Evolutionary conservation across 2,113 vertebrate species (phyloP).

Genomic region (Artemisiospiza belli): DNA sequence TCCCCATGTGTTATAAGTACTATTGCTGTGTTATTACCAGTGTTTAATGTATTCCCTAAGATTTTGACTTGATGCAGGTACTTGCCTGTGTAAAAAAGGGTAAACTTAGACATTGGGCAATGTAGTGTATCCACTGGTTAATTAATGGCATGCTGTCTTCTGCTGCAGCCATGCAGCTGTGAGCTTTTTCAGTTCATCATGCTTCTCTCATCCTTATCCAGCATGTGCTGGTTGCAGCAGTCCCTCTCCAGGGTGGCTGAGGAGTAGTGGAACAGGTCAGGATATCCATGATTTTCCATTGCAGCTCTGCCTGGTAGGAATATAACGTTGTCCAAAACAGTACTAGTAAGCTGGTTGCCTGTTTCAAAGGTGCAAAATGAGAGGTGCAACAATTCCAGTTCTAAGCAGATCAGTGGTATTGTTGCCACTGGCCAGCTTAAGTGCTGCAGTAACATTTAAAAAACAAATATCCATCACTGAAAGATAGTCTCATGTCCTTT

Average conservation of each 20-base stretch:
- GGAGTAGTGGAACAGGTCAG: neutral
- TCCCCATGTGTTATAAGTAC: neutral
- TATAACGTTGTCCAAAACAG: neutral
- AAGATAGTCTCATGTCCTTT: neutral
- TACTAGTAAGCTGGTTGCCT: accelerated
- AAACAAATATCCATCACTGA: neutral
- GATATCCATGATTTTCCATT: neutral
- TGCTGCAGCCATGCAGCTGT: neutral
- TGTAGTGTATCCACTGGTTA: neutral
- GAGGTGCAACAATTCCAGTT: neutral
- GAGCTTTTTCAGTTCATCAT: neutral
- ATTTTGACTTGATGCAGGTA: neutral
- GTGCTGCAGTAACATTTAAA: neutral
- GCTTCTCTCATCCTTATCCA: neutral
- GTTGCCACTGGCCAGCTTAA: neutral
- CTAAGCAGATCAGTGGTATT: neutral
- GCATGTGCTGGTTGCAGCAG: neutral
- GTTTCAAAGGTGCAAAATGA: neutral
- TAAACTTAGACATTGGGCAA: neutral
- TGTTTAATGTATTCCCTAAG: neutral
- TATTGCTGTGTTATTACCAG: neutral
- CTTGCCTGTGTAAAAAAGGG: neutral
- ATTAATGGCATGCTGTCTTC: neutral
- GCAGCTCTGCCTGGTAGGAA: neutral
- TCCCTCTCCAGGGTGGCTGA: neutral